phyloP scores from a whole-genome alignment of 2,888 invertebrate genomes.

The Heliconius ismenius region DNA sequence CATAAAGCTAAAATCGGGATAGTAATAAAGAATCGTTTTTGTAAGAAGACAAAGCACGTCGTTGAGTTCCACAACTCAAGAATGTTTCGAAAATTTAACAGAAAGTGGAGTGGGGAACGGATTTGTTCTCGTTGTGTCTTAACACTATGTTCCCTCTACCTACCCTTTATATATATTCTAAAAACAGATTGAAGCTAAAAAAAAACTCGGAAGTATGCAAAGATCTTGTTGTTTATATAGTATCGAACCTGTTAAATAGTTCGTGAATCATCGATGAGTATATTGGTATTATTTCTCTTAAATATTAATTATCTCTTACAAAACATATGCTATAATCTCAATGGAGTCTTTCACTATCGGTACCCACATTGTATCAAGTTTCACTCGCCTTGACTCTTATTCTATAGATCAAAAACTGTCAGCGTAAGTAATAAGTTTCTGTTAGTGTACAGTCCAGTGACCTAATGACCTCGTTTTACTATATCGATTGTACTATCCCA shows the following conservation, averaged over 20 bases:
- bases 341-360: slow-evolving; percentile 29
- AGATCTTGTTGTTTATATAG: background rate
- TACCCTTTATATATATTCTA: no score
- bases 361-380: slow-evolving; percentile 31
- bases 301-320: background rate
- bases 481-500: slow-evolving; percentile 59
- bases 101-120: no score
- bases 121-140: no score
- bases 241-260: background rate
- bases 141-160: no score
- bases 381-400: slow-evolving; percentile 38
- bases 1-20: no score
- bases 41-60: no score
- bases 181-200: no score
- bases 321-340: slow-evolving; percentile 26
- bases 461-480: slow-evolving; percentile 62
- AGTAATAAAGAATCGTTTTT: no score
- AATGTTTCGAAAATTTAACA: no score
- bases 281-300: background rate
- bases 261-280: background rate
- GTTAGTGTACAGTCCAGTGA: slow-evolving; percentile 49
- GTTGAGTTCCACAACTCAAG: no score
- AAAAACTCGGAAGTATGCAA: background rate
- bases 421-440: slow-evolving; percentile 35
- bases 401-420: slow-evolving; percentile 36